Evolutionary conservation across 2,113 vertebrate genomes (phyloP), one percentile per base, ranked within the genome.

Genomic region (Scalopus aquaticus): DNA sequence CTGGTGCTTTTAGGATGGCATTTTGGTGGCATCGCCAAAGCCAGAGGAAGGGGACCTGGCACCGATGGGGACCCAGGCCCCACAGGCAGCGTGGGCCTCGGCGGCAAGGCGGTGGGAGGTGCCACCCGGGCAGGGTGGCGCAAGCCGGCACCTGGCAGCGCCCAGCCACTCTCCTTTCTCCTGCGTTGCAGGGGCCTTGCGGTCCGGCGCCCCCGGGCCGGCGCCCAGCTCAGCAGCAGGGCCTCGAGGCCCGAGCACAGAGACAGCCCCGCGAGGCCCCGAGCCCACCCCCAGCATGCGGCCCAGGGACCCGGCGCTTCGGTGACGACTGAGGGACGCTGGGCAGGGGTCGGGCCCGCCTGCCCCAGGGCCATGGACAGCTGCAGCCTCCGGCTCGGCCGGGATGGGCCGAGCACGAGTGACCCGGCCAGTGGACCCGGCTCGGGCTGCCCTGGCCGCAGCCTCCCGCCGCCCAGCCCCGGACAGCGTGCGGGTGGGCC

Each of bases 101-200:
- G 65, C 37, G 35, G 42, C 6, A 20, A 28, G 70, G 26, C 6
- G 39, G 73, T 11, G 46, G 62, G 28, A 5, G 49, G 54, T 10
- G 10, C 46, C 46, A 49, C 54, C 19, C 17, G 22, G 5, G 56
- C 22, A 24, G 9, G 1, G 22, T 26, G 22, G 20, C 8, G 56
- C 20, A 6, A 6, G 3, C 6, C 10, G 67, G 60, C 22, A 1
- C 12, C 54, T 42, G 7, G 22, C 24, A 16, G 35, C 42, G 16
- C 19, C 58, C 58, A 28, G 58, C 22, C 6, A 8, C 20, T 8
- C 6, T 62, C 24, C 17, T 13, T 72, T 46, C 49, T 39, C 32
- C 42, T 30, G 11, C 26, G 22, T 96, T 93, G 4, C 95, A 98
- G 98, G 16, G 1, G 10, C 0, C 0, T 80, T 88, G 4, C 90